Evolutionary conservation across 2,888 invertebrate genomes (phyloP).

Genomic region (Euphydryas editha): DNA sequence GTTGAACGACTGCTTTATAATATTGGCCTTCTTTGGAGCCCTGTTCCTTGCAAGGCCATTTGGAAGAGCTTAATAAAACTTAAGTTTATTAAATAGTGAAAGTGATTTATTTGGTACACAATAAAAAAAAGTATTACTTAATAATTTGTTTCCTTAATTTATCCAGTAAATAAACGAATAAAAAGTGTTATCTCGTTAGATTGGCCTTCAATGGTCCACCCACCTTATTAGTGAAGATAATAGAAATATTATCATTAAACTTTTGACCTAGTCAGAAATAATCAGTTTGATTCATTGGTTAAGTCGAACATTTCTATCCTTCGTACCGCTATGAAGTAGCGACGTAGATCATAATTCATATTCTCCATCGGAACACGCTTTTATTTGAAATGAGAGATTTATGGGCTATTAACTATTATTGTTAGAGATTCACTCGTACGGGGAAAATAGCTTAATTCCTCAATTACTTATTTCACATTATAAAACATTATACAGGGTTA

Average conservation of each 20-base stretch:
- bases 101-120: too few relatives aligned
- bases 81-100: too few relatives aligned
- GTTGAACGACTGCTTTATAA: too few relatives aligned
- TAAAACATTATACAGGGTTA: too few relatives aligned
- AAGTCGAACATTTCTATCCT: background rate
- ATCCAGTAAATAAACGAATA: too few relatives aligned
- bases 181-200: too few relatives aligned
- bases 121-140: too few relatives aligned
- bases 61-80: too few relatives aligned
- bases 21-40: too few relatives aligned
- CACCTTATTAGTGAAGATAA: background rate
- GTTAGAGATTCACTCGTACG: background rate
- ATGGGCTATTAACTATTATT: background rate
- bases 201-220: too few relatives aligned
- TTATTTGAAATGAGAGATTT: background rate
- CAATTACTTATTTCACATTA: background rate
- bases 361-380: background rate
- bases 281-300: background rate
- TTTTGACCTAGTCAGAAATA: background rate
- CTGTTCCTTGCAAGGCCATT: too few relatives aligned
- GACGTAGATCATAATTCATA: slow-evolving; percentile 4
- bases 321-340: background rate
- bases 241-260: background rate
- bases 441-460: background rate
- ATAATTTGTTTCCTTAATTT: too few relatives aligned